Conservation (phyloP, 1,140 invertebrate species). For the Harpegnathos saltator region DNA sequence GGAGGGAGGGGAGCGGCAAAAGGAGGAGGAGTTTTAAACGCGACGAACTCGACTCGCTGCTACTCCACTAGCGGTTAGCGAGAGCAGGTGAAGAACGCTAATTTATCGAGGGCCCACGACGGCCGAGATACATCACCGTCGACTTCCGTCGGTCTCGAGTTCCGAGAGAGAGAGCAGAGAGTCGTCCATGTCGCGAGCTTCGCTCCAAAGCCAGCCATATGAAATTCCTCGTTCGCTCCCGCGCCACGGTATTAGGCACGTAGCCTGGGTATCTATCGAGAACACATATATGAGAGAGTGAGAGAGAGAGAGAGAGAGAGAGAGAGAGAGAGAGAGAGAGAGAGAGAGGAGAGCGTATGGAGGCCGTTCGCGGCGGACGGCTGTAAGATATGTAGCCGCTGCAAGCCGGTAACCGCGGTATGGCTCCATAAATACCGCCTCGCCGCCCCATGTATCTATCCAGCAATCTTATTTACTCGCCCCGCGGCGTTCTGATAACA, state of each 20-base stretch:
- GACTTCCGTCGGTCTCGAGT: neutral
- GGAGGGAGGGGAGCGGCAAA: neutral
- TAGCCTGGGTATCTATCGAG: constrained; percentile 42
- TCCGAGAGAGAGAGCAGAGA: neutral
- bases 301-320: too few species aligned
- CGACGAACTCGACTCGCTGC: too few species aligned
- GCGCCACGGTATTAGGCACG: constrained; percentile 12
- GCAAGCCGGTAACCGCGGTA: neutral
- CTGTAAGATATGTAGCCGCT: constrained; percentile 51
- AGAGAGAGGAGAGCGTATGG: neutral
- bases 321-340: too few species aligned
- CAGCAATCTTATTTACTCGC: constrained; percentile 31
- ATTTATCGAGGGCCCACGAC: constrained; percentile 23
- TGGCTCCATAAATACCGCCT: constrained; percentile 17
- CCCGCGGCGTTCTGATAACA: constrained; percentile 13
- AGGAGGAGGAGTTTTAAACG: neutral
- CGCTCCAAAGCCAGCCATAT: neutral
- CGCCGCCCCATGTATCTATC: neutral
- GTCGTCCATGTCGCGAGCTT: constrained; percentile 8
- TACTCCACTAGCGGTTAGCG: too few species aligned
- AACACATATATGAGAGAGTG: too few species aligned
- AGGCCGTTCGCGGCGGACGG: constrained; percentile 36
- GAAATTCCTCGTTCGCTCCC: constrained; percentile 42
- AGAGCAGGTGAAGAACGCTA: constrained; percentile 24
- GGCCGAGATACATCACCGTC: neutral